phyloP scores from a whole-genome alignment of 2,113 vertebrate species.

The Oreochromis spilurus region DNA sequence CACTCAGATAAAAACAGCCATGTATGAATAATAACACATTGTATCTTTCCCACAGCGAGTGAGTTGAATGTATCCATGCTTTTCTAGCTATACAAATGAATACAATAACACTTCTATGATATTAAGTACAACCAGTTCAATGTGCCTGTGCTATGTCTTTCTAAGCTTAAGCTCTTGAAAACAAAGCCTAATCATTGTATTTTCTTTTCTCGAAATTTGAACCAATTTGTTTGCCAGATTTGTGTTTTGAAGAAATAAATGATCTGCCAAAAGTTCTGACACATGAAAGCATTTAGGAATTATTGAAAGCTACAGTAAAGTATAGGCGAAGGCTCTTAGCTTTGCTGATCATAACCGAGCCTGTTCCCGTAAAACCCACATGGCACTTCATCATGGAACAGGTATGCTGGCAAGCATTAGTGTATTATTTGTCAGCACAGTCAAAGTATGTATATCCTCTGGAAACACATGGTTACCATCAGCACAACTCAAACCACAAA shows the following conservation, averaged over 20 bases:
- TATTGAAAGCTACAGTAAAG: neutral
- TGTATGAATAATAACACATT: conserved; percentile 13
- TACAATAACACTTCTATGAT: neutral
- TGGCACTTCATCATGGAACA: conserved; percentile 40
- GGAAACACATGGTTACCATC: conserved; percentile 66
- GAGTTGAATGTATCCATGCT: neutral
- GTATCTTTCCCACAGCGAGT: neutral
- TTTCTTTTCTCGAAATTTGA: neutral
- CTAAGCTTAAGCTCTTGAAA: neutral
- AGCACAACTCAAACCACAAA: conserved; percentile 42
- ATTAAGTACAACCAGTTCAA: neutral
- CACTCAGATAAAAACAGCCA: neutral
- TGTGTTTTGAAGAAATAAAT: neutral
- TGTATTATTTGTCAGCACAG: conserved; percentile 48
- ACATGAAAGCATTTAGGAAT: neutral
- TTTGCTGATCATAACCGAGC: conserved; percentile 10
- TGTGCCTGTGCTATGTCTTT: neutral
- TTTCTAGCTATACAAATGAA: neutral
- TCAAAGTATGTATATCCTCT: conserved; percentile 45
- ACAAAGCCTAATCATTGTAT: neutral
- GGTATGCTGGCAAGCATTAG: conserved; percentile 52
- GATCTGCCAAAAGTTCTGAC: neutral
- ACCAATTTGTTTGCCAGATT: neutral
- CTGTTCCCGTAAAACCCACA: conserved; percentile 39
- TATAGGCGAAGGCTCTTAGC: neutral